These are phyloP conservation scores for Conus canariensis DNA, from an alignment of 2,888 invertebrate species.

Conservation along the genomic window DNA sequence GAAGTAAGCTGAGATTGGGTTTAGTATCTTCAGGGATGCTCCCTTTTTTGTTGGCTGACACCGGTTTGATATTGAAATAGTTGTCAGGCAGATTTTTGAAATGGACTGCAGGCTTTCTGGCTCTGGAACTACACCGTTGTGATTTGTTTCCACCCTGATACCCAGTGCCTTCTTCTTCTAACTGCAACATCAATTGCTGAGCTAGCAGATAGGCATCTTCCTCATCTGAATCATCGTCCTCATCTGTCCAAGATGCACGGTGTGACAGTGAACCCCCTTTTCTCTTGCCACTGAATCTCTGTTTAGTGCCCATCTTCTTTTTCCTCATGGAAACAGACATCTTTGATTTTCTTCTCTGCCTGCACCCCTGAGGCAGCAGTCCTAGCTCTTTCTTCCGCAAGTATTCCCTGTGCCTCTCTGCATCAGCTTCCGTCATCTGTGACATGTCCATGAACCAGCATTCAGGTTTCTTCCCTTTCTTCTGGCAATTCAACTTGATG, in stretches of 20 bases:
- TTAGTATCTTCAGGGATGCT: not conserved
- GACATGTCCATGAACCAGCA: slow-evolving; percentile 67
- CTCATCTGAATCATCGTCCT: slow-evolving; percentile 14
- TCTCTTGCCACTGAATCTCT: not conserved
- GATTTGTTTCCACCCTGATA: not conserved
- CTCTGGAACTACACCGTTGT: not conserved
- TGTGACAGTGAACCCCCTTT: not conserved
- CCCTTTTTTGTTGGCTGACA: not conserved
- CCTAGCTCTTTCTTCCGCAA: slow-evolving; percentile 52
- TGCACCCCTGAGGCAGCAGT: not conserved
- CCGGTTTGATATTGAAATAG: not conserved
- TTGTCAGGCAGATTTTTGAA: not conserved
- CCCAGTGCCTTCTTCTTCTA: not conserved
- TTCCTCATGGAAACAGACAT: too few relatives aligned
- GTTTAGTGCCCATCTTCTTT: not conserved
- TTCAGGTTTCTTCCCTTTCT: slow-evolving; percentile 66
- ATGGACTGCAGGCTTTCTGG: not conserved
- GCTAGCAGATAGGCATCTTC: slow-evolving; percentile 11
- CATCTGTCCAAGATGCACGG: not conserved
- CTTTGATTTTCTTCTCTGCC: not conserved
- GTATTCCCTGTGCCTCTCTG: slow-evolving; percentile 57
- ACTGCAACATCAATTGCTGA: not conserved
- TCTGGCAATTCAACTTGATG: slow-evolving; percentile 63
- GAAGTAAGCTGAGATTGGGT: not conserved
- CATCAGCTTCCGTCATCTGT: slow-evolving; percentile 58